Conservation (phyloP, 2,888 invertebrate species). For the Acleris emargana region DNA sequence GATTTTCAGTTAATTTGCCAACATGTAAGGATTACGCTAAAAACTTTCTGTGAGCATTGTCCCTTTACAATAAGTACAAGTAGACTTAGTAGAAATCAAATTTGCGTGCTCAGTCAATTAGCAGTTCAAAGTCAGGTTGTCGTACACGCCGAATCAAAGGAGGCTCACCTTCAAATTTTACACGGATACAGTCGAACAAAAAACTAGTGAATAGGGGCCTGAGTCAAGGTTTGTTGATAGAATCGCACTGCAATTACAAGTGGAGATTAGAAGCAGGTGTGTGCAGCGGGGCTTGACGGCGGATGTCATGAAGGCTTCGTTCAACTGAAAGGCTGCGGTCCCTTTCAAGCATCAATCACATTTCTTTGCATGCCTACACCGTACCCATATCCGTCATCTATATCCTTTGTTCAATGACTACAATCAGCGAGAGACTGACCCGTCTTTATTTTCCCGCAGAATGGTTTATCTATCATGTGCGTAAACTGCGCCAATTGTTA, state of each 20-base stretch:
- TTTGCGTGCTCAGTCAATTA: background rate
- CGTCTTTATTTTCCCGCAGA: constrained; percentile 1
- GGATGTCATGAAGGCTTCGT: constrained; percentile 33
- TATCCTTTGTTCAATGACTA: too few relatives aligned
- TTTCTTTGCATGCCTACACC: too few relatives aligned
- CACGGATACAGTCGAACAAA: constrained; percentile 45
- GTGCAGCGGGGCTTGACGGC: constrained; percentile 43
- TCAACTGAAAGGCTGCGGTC: constrained; percentile 37
- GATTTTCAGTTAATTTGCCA: background rate
- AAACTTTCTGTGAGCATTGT: too few relatives aligned
- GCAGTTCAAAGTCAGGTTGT: background rate
- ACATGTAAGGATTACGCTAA: too few relatives aligned
- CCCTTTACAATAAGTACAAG: background rate
- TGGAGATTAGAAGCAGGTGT: constrained; percentile 42
- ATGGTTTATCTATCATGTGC: constrained; percentile 1
- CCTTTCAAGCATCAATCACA: background rate
- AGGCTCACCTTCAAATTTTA: constrained; percentile 53
- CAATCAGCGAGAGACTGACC: background rate
- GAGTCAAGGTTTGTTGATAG: constrained; percentile 41
- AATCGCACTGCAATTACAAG: constrained; percentile 32
- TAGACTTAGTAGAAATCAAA: background rate
- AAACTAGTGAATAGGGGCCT: constrained; percentile 47
- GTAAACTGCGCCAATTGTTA: constrained; percentile 14
- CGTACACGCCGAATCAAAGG: constrained; percentile 40
- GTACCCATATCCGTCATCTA: too few relatives aligned